Base-by-base conservation (phyloP, 2,113 vertebrate species). In the Ammospiza caudacuta region DNA sequence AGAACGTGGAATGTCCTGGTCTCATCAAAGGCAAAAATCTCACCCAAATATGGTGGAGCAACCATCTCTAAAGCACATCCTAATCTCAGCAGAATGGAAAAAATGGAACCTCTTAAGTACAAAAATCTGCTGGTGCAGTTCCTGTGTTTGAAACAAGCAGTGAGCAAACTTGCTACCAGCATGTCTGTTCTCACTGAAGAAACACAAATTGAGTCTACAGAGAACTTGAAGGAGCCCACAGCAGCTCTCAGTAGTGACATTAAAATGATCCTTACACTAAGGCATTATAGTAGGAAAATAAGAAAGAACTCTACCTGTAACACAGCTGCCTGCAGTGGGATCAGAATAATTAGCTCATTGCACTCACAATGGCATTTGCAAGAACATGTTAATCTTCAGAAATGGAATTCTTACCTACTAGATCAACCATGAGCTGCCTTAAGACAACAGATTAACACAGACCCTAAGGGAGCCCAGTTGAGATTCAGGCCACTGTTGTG, bases 41-140 rank as follows among this genome's bases (percentile, higher is more conserved):
- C 21, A 74, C 51, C 63, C 37, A 81, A 77, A 80, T 57, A 55
- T 41, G n/a, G 24, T 70, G 23, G 59, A 90, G 29, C 41, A 85
- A 39, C 66, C 66, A 46, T 62, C 59, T 88, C 3, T 1, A 70
- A 92, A 92, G 20, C 46, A 73, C 54, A 67, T 88, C 75, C n/a
- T 83, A 66, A 55, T 94, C 59, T 67, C 63, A 86, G 55, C 47
- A 88, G 75, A 92, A 94, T 63, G 55, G 72, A 59, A 79, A 87
- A 37, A 87, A 61, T n/a, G 19, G 47, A 78, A 58, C 24, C 18
- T 69, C 29, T 35, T 35, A 46, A 76, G 49, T 51, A 73, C 0
- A 0, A 90, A 79, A 90, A 29, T 27, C 72, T 83, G 24, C 18
- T 3, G 1, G 18, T 76, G 37, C 16, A 33, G 18, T 80, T 69